Conservation (phyloP, 1,140 invertebrate species). For the Drosophila melanogaster region Release_6_plus_ISO1_MT NC_004354.4:18752501-18753000, state of each 20-base stretch:
- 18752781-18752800: background rate
- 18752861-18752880: constrained; percentile 79
- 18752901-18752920: background rate
- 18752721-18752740: no score
- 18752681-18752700: no score
- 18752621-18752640: background rate
- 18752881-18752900: constrained; percentile 48
- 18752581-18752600: background rate
- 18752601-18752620: background rate
- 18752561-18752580: background rate
- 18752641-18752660: background rate
- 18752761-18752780: background rate
- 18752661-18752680: background rate
- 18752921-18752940: background rate
- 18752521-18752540: background rate
- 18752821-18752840: constrained; percentile 77
- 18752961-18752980: background rate
- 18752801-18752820: constrained; percentile 34
- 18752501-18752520: constrained; percentile 2
- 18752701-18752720: no score
- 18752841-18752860: constrained; percentile 79
- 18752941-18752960: background rate
- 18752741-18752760: constrained; percentile 4
- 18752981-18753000: constrained; percentile 25
- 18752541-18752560: background rate